Conservation (phyloP, 2,797 vertebrate genomes). For the Fringilla coelebs region DNA sequence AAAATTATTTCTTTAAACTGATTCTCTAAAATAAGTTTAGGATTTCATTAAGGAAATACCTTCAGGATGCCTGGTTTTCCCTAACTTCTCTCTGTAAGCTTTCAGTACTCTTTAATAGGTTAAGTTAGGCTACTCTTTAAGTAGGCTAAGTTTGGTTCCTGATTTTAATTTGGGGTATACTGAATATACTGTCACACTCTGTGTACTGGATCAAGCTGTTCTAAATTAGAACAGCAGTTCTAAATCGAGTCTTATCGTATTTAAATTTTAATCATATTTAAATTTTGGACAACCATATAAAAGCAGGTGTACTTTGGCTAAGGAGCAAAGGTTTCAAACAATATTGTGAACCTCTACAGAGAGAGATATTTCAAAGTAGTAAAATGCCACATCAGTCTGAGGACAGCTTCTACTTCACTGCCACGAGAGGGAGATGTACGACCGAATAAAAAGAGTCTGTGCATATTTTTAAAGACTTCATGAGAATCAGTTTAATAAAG, state of each 20-base stretch:
- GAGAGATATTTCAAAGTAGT: background rate
- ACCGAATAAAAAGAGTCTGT: background rate
- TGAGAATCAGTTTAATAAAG: background rate
- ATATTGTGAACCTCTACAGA: background rate
- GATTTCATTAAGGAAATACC: background rate
- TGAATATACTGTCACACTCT: background rate
- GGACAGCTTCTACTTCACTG: background rate
- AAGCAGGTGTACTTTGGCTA: background rate
- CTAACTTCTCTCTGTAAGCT: background rate
- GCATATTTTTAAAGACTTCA: background rate
- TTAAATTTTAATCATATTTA: background rate
- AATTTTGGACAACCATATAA: background rate
- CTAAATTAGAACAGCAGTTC: background rate
- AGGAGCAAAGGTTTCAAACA: background rate
- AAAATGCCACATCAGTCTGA: background rate
- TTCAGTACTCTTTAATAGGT: background rate
- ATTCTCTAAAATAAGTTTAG: background rate
- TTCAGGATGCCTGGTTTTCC: background rate
- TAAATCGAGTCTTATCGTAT: background rate
- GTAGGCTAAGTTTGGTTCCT: background rate
- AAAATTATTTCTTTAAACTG: background rate
- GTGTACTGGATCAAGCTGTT: background rate
- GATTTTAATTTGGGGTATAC: background rate
- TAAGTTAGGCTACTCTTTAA: background rate
- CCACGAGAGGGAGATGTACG: conserved; percentile 30